Percentiles rank a stretch among this genome's conserved stretches.
phyloP scores from a whole-genome alignment of 1,140 invertebrate genomes.

The Lucilia sericata region DNA sequence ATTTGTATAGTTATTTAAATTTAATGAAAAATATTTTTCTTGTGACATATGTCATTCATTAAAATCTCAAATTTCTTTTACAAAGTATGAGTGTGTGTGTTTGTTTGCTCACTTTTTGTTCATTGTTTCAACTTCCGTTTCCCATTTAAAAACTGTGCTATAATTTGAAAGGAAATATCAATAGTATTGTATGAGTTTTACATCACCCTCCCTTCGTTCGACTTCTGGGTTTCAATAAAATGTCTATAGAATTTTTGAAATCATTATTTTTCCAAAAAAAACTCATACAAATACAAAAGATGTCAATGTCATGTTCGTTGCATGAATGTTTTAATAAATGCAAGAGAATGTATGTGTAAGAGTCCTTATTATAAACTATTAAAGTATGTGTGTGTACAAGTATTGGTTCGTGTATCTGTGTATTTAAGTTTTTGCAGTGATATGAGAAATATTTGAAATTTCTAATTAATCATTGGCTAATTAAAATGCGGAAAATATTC shows the following conservation, averaged over 20 bases:
- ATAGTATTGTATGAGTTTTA: not conserved
- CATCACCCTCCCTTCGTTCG: too few species aligned
- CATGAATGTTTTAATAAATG: too few species aligned
- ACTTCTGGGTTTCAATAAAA: not conserved
- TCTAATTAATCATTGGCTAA: slow-evolving; percentile 20
- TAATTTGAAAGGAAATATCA: slow-evolving; percentile 1
- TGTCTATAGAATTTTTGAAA: slow-evolving; percentile 23
- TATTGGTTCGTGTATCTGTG: not conserved
- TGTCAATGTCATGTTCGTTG: not conserved
- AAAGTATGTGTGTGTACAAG: not conserved
- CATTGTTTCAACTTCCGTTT: not conserved
- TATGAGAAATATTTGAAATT: slow-evolving; percentile 23
- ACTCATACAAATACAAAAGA: not conserved
- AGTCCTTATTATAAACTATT: not conserved
- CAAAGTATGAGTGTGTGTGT: not conserved
- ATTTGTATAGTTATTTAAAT: too few species aligned
- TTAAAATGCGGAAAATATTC: slow-evolving; percentile 23
- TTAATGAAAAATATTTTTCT: too few species aligned
- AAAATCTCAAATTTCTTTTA: slow-evolving; percentile 2
- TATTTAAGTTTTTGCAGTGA: not conserved
- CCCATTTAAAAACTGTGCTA: not conserved
- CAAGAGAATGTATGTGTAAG: not conserved
- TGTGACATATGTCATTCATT: not conserved
- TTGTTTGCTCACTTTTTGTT: not conserved
- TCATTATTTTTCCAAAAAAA: not conserved